Percentiles rank a stretch among this genome's conserved stretches.
These are phyloP conservation scores for Drosophila neotestacea DNA, from an alignment of 2,888 invertebrate species.

Conservation along the genomic window DNA sequence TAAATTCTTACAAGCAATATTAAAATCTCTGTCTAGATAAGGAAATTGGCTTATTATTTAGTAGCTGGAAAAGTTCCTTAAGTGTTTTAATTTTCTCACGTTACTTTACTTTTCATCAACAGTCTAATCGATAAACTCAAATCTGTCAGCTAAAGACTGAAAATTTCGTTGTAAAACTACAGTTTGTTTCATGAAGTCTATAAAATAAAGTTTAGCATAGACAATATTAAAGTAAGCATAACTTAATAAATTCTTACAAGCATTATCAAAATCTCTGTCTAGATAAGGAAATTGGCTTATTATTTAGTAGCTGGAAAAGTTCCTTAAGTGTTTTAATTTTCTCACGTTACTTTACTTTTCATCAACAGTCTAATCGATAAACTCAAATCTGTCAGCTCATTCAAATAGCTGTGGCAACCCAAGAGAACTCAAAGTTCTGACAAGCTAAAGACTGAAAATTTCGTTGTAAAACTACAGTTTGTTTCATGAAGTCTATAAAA, in stretches of 20 bases:
- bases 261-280: no score
- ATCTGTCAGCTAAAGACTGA: neutral
- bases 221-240: conserved; percentile 10
- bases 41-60: no score
- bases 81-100: no score
- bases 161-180: neutral
- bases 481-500: conserved; percentile 13
- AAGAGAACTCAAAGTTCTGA: neutral
- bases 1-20: no score
- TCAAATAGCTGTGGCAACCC: neutral
- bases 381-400: neutral
- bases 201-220: conserved; percentile 25
- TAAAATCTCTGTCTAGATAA: no score
- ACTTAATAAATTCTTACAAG: no score
- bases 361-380: neutral
- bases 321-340: no score
- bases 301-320: no score
- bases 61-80: no score
- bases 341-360: neutral
- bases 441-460: neutral
- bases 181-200: conserved; percentile 4
- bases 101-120: neutral
- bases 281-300: no score
- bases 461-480: neutral
- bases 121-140: neutral